These are phyloP conservation scores for Papilio glaucus DNA, from an alignment of 1,140 invertebrate species.

Conservation along the genomic window DNA sequence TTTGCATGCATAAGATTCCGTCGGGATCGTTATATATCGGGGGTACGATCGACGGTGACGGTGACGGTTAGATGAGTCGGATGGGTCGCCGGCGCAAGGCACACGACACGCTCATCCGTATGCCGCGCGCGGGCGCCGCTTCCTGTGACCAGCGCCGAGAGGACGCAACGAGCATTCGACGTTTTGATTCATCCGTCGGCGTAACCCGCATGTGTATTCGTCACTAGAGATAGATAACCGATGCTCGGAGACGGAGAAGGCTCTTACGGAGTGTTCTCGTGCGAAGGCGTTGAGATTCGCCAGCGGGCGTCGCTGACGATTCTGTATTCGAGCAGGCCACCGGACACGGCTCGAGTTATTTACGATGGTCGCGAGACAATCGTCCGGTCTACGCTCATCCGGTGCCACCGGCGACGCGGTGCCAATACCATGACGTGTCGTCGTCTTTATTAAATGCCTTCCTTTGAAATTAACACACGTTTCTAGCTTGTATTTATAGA, in stretches of 20 bases:
- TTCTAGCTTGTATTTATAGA: slow-evolving; percentile 64
- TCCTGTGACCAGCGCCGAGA: slow-evolving; percentile 65
- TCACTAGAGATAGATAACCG: slow-evolving; percentile 41
- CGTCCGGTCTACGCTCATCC: slow-evolving; percentile 74
- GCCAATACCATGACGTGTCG: slow-evolving; percentile 80
- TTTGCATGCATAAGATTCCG: slow-evolving; percentile 54
- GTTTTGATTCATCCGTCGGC: slow-evolving; percentile 45
- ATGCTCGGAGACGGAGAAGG: slow-evolving; percentile 16
- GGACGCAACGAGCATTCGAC: slow-evolving; percentile 50
- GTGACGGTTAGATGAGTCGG: slow-evolving; percentile 57
- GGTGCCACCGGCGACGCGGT: slow-evolving; percentile 67
- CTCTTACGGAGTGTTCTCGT: not conserved
- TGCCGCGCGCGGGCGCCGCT: slow-evolving; percentile 70
- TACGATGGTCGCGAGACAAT: slow-evolving; percentile 79
- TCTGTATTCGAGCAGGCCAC: slow-evolving; percentile 70
- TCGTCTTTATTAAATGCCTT: slow-evolving; percentile 76
- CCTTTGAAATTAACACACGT: slow-evolving; percentile 74
- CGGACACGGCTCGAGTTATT: slow-evolving; percentile 77
- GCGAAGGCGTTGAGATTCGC: slow-evolving; percentile 45
- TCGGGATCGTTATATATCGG: slow-evolving; percentile 47
- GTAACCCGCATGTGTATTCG: slow-evolving; percentile 48
- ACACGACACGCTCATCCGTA: slow-evolving; percentile 74
- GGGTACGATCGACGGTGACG: slow-evolving; percentile 47
- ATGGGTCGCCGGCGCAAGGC: slow-evolving; percentile 47
- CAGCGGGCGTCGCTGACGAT: slow-evolving; percentile 42